Base-by-base conservation (phyloP, 2,113 vertebrate species). In the Cardinalis cardinalis region DNA sequence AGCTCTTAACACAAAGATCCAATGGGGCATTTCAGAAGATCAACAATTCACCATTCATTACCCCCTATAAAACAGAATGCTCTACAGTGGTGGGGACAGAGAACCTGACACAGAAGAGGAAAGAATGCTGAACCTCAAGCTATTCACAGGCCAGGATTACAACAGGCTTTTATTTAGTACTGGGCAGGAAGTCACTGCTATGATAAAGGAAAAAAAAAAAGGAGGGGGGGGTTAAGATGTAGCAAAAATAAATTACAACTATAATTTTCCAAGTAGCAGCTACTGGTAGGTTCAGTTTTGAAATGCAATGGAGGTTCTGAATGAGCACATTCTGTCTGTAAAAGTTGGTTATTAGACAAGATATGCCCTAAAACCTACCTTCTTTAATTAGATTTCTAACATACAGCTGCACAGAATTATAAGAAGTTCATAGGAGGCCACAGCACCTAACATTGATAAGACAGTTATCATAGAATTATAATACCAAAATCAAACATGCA, bases 101-200 rank as follows among this genome's bases (percentile, higher is more conserved):
- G 53, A 84, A 81, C 21, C 58, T 68, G 77, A 81, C 70, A 82
- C 18, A 84, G 76, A 84, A 87, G 41, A 91, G 53, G 73, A 89
- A 92, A 68, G 59, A 94, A 96, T 76, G 92, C 78, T 87, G 59
- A 72, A 92, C 59, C 63, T 53, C 38, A 72, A 87, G 28, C 82
- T 78, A 59, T 78, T 84, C 61, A 81, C 18, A 88, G 55, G 28
- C 20, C 64, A 64, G 61, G 41, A 91, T 85, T 83, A 89, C 68
- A 85, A 87, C 1, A 48, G 44, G 51, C 43, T 89, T 89, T 89
- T 61, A 75, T 79, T 89, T 64, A 65, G 51, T 32, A 78, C 15
- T 14, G 46, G 29, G 38, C 49, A 85, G 63, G 55, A 94, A 94
- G 49, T 85, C 74, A 91, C 46, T 38, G 41, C 70, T 38, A 55